A percentile compares a stretch with the other conserved stretches of the same genome.
These are phyloP conservation scores for Pelobates cultripes DNA, from an alignment of 2,797 vertebrate species.

Conservation along the genomic window DNA sequence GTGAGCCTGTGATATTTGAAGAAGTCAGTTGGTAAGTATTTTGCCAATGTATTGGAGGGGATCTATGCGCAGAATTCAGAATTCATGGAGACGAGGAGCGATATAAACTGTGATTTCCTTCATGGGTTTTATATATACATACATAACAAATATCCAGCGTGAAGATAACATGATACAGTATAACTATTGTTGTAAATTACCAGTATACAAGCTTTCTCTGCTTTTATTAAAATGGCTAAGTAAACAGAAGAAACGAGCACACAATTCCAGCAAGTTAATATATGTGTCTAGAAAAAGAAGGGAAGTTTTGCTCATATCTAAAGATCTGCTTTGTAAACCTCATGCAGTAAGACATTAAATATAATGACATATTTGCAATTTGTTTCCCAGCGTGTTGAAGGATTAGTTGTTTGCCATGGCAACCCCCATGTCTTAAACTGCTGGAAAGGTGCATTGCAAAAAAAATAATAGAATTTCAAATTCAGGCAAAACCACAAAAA, in stretches of 20 bases:
- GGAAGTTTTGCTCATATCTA: neutral
- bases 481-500: neutral
- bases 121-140: no score
- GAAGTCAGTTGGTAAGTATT: no score
- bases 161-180: no score
- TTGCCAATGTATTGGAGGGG: no score
- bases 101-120: no score
- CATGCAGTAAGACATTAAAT: neutral
- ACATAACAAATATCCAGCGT: no score
- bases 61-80: no score
- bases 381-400: neutral
- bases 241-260: neutral
- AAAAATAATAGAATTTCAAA: neutral
- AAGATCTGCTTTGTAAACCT: neutral
- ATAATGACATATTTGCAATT: neutral
- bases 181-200: no score
- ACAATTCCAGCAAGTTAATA: neutral
- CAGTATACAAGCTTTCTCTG: no score
- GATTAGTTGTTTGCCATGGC: no score
- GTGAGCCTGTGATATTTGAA: no score
- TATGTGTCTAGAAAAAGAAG: neutral
- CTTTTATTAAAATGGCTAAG: neutral
- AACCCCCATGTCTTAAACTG: neutral
- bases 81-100: no score
- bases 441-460: neutral